Evolutionary conservation across 2,888 invertebrate genomes (phyloP), one percentile per base, ranked within the genome.

Genomic region (Plebejus argus): DNA sequence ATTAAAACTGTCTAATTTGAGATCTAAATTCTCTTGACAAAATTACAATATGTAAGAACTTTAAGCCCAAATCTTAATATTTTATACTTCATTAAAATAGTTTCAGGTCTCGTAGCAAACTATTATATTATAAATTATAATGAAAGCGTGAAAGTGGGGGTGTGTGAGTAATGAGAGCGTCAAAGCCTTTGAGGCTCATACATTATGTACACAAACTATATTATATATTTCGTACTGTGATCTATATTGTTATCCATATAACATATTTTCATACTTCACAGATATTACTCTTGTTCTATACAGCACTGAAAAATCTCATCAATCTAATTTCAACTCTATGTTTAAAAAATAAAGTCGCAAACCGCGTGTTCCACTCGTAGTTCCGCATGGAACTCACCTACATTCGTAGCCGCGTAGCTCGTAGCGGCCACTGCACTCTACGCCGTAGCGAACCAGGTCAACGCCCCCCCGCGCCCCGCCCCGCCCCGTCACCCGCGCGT

Each of bases 351-450:
- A 74, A 53, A 53, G 74, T 49, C 45, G 28, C 45, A 12, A 18
- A n/a, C 28, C 45, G 49, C 49, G 28, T 4, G 8, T 15, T 15
- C 49, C 78, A 76, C 76, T 79, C 78, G 80, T 81, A 81, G 80
- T 79, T 80, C 79, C 77, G 76, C 79, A 71, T 77, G 77, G 53
- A 61, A 77, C 80, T 81, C 83, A 83, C 83, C 83, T 83, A 83
- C 82, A 81, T 83, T 82, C 83, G 83, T 83, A 85, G 86, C 81
- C 81, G 80, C 83, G 84, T 85, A 85, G 84, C 83, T 78, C 81
- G 83, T 86, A 90, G 90, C 88, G 88, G 89, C 84, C 91, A 90
- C 85, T 91, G 91, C 91, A 89, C 92, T 89, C 90, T 90, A 89
- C 90, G 88, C 79, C 89, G 90, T 89, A 89, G 83, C 77, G 71